Evolutionary conservation across 1,140 invertebrate species (phyloP).

Genomic region (Stratiolaelaps scimitus): DNA sequence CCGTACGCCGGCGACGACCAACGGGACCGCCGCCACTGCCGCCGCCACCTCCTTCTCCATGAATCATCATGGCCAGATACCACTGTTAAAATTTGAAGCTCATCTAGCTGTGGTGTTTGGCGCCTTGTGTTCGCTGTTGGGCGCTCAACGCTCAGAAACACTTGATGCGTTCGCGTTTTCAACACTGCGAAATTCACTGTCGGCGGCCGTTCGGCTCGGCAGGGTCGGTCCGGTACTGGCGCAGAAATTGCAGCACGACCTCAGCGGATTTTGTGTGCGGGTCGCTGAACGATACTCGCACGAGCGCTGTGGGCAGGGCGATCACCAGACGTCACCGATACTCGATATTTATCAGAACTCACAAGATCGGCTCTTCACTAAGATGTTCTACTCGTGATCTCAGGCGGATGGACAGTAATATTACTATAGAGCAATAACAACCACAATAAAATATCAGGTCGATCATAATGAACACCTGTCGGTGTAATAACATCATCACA

Average conservation of each 20-base stretch:
- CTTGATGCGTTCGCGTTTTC: slow-evolving; percentile 14
- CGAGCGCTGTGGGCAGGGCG: not conserved
- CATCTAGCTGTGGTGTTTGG: slow-evolving; percentile 11
- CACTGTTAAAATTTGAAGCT: not conserved
- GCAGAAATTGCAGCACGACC: not conserved
- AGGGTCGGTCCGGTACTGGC: not conserved
- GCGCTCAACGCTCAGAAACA: not conserved
- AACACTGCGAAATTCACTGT: not conserved
- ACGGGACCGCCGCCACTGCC: too few relatives aligned
- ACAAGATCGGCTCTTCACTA: slow-evolving; percentile 22
- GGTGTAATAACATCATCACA: too few relatives aligned
- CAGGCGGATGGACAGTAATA: too few relatives aligned
- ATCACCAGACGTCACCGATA: not conserved
- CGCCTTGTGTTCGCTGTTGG: not conserved
- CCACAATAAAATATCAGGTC: too few relatives aligned
- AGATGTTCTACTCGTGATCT: slow-evolving; percentile 24
- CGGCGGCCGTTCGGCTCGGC: slow-evolving; percentile 6
- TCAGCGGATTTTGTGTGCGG: not conserved
- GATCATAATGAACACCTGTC: too few relatives aligned
- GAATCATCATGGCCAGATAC: too few relatives aligned
- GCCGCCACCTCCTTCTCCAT: too few relatives aligned
- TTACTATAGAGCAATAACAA: too few relatives aligned
- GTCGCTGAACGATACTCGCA: not conserved
- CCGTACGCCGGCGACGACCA: too few relatives aligned
- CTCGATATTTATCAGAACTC: not conserved